Conservation (phyloP, 2,888 invertebrate genomes). For the Drosophila gaucha region DNA sequence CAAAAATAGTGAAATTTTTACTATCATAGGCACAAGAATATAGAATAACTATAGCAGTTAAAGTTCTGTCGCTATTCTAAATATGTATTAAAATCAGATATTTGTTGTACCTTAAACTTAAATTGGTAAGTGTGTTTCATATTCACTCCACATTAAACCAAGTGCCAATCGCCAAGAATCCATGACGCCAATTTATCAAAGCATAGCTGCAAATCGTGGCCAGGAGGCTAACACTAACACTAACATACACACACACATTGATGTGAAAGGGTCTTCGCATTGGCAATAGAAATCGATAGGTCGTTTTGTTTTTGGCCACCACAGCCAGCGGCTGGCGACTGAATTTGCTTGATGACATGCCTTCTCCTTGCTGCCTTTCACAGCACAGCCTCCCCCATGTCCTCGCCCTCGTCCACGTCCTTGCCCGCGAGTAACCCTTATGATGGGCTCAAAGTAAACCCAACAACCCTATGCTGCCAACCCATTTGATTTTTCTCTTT, state of each 20-base stretch:
- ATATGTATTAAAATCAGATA: background rate
- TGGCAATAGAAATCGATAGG: constrained; percentile 70
- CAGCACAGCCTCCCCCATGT: constrained; percentile 28
- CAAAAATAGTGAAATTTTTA: no score
- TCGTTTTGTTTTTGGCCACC: constrained; percentile 65
- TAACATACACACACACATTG: constrained; percentile 1
- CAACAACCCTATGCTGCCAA: constrained; percentile 69
- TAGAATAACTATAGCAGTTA: no score
- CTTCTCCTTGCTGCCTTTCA: constrained; percentile 30
- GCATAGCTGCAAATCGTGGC: constrained; percentile 41
- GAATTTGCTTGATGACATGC: constrained; percentile 65
- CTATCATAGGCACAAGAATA: no score
- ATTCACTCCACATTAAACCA: constrained; percentile 10
- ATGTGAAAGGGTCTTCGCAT: constrained; percentile 21
- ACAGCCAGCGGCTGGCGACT: constrained; percentile 48
- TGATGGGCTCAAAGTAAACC: constrained; percentile 52
- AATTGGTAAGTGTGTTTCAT: background rate
- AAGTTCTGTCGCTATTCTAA: no score
- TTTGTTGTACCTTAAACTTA: background rate
- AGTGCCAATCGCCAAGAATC: constrained; percentile 31
- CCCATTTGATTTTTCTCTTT: constrained; percentile 74
- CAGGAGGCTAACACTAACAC: constrained; percentile 18
- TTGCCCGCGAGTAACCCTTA: constrained; percentile 68
- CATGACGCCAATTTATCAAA: constrained; percentile 61
- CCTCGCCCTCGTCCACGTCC: constrained; percentile 14